Base-by-base conservation (phyloP, 2,888 invertebrate species). In the Andricus quercusramuli region DNA sequence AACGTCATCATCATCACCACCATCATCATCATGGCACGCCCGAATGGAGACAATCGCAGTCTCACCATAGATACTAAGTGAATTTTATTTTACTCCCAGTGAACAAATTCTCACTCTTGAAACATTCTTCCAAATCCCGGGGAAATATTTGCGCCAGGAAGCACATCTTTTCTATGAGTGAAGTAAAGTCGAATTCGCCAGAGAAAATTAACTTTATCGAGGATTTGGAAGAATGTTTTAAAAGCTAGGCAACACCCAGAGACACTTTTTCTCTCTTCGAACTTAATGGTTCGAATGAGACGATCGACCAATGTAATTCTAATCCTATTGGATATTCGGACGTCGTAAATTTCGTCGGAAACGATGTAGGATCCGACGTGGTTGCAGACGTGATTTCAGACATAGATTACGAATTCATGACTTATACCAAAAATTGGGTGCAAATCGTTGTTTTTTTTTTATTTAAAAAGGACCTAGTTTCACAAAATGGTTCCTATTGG, bases 1-100 rank as follows among this genome's bases (percentile, higher is more conserved):
- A 96, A 85, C 96, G 96, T 85, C 96, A 96, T 88, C 96, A 96
- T 87, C 96, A 96, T 90, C 95, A 96, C 86, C 95, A 95, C 85
- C 94, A 94, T 79, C 93, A 94, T 82, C 92, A 93, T 79, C 92
- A 90, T 83, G 89, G 92, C 79, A 93, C 94, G 79, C 93, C 94
- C n/a, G 95, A 95, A 85, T 94, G 94, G 93, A 94, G 94, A 85
- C 94, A 94, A 81, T 94, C 94, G 87, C 93, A 88, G 88, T 92
- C 88, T 83, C 93, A 90, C 89, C 93, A 93, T 93, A 92, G 92
- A 94, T 93, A 93, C 93, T 92, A 78, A 80, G 80, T 78, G 32
- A 64, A 64, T 66, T 29, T 5, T 64, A 67, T 1, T 17, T 2
- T 44, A 78, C 22, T 51, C 47, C 64, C 44, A 68, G 37, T 17